Conservation (phyloP, 2,888 invertebrate species). For the Allolobophora icterica region DNA sequence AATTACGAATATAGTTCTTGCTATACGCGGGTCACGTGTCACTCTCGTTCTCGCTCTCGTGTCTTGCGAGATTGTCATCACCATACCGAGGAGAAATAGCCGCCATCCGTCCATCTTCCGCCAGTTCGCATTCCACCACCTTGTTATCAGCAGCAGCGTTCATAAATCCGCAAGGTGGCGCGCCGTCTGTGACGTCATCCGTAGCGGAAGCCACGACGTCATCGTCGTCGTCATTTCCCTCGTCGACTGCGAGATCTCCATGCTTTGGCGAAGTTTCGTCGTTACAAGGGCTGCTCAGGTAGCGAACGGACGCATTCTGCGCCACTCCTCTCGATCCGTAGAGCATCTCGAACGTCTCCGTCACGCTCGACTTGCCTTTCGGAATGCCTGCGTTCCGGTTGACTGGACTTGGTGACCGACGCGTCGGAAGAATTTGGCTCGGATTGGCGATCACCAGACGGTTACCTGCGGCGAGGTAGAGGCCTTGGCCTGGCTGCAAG, state of each 20-base stretch:
- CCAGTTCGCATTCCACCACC: not conserved
- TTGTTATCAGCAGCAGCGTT: not conserved
- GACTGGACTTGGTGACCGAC: not conserved
- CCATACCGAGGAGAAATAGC: not conserved
- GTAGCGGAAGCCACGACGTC: conserved; percentile 20
- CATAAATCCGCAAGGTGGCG: not conserved
- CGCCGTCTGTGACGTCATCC: conserved; percentile 17
- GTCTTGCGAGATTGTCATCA: not conserved
- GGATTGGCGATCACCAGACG: not conserved
- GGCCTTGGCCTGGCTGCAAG: not conserved
- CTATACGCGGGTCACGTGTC: not conserved
- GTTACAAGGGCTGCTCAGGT: not conserved
- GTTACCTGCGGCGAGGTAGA: conserved; percentile 20
- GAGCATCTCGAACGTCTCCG: not conserved
- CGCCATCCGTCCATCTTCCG: not conserved
- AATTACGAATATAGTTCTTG: not conserved
- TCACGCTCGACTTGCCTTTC: not conserved
- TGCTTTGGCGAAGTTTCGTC: conserved; percentile 19
- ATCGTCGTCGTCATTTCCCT: not conserved
- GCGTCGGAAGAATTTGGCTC: not conserved
- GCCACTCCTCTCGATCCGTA: not conserved
- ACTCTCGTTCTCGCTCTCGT: conserved; percentile 6
- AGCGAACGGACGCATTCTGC: conserved; percentile 6
- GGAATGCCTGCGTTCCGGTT: not conserved
- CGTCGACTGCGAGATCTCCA: not conserved